These are phyloP conservation scores for Drosophila bocki DNA, from an alignment of 1,140 invertebrate genomes.

Conservation along the genomic window DNA sequence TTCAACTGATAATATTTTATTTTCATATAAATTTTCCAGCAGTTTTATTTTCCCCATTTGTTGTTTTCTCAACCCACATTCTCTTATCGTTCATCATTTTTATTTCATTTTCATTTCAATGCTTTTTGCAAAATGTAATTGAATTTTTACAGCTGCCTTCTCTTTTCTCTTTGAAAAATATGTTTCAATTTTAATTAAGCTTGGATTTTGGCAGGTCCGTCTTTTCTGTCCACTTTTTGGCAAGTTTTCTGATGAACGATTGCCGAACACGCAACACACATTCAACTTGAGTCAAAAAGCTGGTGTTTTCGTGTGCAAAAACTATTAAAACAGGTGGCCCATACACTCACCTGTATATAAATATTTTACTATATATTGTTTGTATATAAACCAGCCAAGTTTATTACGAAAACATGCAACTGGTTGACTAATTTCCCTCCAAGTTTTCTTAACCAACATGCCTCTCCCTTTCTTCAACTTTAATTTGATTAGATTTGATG, in stretches of 20 bases:
- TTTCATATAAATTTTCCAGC: not conserved
- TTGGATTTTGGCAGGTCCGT: constrained; percentile 35
- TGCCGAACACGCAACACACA: constrained; percentile 49
- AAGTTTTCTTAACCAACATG: constrained; percentile 50
- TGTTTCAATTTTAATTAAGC: constrained; percentile 73
- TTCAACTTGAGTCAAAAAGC: constrained; percentile 66
- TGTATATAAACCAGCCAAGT: constrained; percentile 1
- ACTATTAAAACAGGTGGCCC: constrained; percentile 78
- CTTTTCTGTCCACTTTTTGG: constrained; percentile 43
- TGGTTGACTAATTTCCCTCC: constrained; percentile 71
- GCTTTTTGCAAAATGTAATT: constrained; percentile 38
- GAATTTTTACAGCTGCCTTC: constrained; percentile 27
- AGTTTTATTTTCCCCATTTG: constrained; percentile 1
- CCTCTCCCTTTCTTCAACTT: constrained; percentile 31
- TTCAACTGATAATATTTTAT: not conserved
- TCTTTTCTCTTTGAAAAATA: constrained; percentile 25
- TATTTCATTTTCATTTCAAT: not conserved
- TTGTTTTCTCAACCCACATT: constrained; percentile 9
- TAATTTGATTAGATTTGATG: constrained; percentile 50
- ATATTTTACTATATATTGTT: not conserved
- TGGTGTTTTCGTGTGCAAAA: constrained; percentile 55
- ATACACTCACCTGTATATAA: constrained; percentile 31
- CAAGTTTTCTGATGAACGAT: constrained; percentile 61
- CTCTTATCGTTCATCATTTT: constrained; percentile 2
- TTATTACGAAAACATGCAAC: constrained; percentile 64